Conservation (phyloP, 35 echinoderm and acorn worm genomes). For the Antedon bifida region DNA sequence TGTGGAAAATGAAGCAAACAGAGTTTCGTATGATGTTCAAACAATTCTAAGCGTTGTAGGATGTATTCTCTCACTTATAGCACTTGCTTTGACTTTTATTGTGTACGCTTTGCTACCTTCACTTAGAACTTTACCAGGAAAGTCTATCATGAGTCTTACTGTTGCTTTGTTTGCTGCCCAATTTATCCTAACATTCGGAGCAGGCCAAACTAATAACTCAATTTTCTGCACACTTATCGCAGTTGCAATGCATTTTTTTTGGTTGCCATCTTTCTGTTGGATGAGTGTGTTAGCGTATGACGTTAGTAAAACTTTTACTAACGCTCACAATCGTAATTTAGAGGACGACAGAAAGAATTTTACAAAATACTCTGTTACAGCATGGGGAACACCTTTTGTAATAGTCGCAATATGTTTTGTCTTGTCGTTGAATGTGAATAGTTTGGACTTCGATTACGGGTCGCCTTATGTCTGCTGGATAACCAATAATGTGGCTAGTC, state of each 20-base stretch:
- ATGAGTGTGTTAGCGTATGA: constrained; percentile 62
- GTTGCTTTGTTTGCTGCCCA: constrained; percentile 44
- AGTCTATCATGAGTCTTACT: constrained; percentile 49
- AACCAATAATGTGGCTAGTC: constrained; percentile 4
- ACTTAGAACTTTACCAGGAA: constrained; percentile 50
- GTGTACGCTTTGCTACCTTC: constrained; percentile 33
- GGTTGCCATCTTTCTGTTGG: constrained; percentile 52
- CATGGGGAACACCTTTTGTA: constrained; percentile 36
- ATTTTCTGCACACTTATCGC: constrained; percentile 21
- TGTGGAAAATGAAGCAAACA: background rate
- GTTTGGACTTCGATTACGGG: constrained; percentile 31
- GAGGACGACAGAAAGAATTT: constrained; percentile 7
- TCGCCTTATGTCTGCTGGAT: constrained; percentile 34
- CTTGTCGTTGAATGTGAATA: constrained; percentile 12
- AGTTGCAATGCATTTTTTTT: constrained; percentile 31
- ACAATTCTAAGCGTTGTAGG: background rate
- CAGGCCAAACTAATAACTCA: background rate
- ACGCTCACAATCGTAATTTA: background rate
- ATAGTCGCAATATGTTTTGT: constrained; percentile 18
- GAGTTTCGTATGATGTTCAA: background rate
- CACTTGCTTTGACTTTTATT: constrained; percentile 24
- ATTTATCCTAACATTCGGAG: constrained; percentile 26
- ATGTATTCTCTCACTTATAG: constrained; percentile 1
- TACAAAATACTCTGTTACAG: constrained; percentile 12
- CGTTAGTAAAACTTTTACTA: constrained; percentile 37